Evolutionary conservation across 2,113 vertebrate genomes (phyloP).

Genomic region (Burhinus oedicnemus): DNA sequence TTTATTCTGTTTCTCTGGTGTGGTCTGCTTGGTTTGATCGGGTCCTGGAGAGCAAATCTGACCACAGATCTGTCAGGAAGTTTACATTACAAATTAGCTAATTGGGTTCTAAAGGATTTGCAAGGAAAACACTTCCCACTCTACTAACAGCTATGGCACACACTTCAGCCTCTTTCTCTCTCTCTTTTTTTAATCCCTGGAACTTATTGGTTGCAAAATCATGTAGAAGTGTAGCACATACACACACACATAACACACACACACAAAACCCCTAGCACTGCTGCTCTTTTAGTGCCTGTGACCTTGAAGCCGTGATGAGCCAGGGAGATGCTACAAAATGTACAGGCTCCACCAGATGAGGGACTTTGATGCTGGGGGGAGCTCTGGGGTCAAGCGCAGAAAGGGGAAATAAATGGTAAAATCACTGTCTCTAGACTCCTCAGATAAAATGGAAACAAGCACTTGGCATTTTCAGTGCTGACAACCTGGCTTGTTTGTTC

Average conservation of each 20-base stretch:
- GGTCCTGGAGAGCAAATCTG: slow-evolving; percentile 49
- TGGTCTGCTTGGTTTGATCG: slow-evolving; percentile 26
- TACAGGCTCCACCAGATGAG: slow-evolving; percentile 79
- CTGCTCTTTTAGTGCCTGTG: slow-evolving; percentile 81
- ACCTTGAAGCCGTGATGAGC: slow-evolving; percentile 85
- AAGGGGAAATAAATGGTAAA: slow-evolving; percentile 94
- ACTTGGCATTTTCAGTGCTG: slow-evolving; percentile 99
- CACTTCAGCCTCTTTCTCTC: slow-evolving; percentile 44
- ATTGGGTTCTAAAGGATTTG: slow-evolving; percentile 77
- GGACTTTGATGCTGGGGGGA: slow-evolving; percentile 88
- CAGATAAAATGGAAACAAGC: slow-evolving; percentile 97
- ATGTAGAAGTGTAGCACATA: slow-evolving; percentile 68
- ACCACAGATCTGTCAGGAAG: slow-evolving; percentile 57
- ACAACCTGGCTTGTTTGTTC: slow-evolving; percentile 98
- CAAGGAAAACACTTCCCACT: slow-evolving; percentile 70
- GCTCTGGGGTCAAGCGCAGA: slow-evolving; percentile 86
- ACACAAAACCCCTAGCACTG: slow-evolving; percentile 64
- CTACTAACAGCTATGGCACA: slow-evolving; percentile 66
- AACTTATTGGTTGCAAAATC: slow-evolving; percentile 77
- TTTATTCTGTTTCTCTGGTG: slow-evolving; percentile 5
- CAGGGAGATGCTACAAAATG: slow-evolving; percentile 78
- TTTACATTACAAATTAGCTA: slow-evolving; percentile 76
- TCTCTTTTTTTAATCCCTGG: slow-evolving; percentile 51
- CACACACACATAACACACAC: slow-evolving; percentile 18
- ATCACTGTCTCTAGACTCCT: slow-evolving; percentile 93